These are phyloP conservation scores for Caenorhabditis japonica DNA, from an alignment of 2,888 invertebrate species.

Conservation along the genomic window DNA sequence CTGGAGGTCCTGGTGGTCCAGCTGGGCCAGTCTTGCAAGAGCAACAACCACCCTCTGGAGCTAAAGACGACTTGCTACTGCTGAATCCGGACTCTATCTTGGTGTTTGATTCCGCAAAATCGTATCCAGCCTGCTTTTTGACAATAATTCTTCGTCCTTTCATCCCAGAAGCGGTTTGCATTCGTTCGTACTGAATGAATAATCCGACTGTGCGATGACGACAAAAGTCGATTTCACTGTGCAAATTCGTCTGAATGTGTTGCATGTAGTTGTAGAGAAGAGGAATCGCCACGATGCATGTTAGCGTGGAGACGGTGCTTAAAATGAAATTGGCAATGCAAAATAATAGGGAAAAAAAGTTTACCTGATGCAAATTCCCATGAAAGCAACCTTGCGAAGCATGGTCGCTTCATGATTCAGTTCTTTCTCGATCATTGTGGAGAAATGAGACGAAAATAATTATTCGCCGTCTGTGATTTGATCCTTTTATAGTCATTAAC, in stretches of 20 bases:
- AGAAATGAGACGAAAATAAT: not conserved
- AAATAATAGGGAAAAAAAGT: not conserved
- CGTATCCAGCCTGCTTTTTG: constrained; percentile 64
- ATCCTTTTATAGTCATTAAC: not conserved
- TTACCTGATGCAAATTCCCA: constrained; percentile 67
- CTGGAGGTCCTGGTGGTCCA: constrained; percentile 63
- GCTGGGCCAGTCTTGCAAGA: constrained; percentile 57
- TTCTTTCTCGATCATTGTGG: constrained; percentile 57
- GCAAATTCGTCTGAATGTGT: constrained; percentile 72
- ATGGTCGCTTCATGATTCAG: constrained; percentile 62
- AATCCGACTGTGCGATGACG: constrained; percentile 66
- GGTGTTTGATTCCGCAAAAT: constrained; percentile 36
- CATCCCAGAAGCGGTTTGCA: constrained; percentile 60
- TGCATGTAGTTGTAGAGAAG: constrained; percentile 76
- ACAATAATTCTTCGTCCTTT: constrained; percentile 52
- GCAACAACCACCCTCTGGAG: constrained; percentile 42
- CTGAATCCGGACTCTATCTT: constrained; percentile 27
- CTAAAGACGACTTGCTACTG: constrained; percentile 29
- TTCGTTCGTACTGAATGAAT: constrained; percentile 65
- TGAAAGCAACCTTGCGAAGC: constrained; percentile 65
- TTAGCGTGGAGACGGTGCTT: constrained; percentile 73
- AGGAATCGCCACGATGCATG: constrained; percentile 74
- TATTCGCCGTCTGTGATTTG: not conserved
- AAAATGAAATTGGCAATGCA: not conserved
- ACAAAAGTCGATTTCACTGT: constrained; percentile 72